Evolutionary conservation across 2,888 invertebrate species (phyloP).

Genomic region (Lasioglossum vierecki): DNA sequence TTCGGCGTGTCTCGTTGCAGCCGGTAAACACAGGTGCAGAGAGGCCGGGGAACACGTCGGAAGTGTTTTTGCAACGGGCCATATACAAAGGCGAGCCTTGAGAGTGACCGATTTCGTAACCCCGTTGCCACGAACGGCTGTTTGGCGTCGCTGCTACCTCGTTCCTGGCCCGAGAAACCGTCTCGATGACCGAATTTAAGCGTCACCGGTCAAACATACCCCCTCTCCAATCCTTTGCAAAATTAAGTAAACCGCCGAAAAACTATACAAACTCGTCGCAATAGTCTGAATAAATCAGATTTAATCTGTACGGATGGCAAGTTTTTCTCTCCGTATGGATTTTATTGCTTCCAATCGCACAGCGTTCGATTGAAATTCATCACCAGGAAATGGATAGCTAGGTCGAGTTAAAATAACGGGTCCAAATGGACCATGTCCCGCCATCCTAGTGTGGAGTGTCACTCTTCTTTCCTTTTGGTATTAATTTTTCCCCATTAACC

Average conservation of each 20-base stretch:
- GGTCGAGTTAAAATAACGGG: too few species aligned
- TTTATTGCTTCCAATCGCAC: too few species aligned
- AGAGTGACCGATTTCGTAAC: slow-evolving; percentile 63
- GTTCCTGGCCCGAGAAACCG: slow-evolving; percentile 1
- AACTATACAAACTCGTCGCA: neutral
- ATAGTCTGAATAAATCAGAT: neutral
- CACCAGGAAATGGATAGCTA: too few species aligned
- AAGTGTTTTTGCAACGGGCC: slow-evolving; percentile 57
- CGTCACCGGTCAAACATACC: neutral
- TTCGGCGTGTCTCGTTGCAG: slow-evolving; percentile 62
- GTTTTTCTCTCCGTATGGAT: neutral
- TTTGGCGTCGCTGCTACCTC: slow-evolving; percentile 14
- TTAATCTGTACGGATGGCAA: neutral
- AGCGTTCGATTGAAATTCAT: too few species aligned
- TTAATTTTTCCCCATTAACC: too few species aligned
- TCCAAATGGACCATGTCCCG: too few species aligned
- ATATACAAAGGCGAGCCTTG: slow-evolving; percentile 55
- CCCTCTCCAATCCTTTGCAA: neutral
- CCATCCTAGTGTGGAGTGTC: too few species aligned
- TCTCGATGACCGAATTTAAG: neutral
- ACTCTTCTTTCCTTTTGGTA: too few species aligned
- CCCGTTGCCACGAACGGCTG: slow-evolving; percentile 15
- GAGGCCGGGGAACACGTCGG: slow-evolving; percentile 44
- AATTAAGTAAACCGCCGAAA: neutral
- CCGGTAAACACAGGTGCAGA: slow-evolving; percentile 69